Evolutionary conservation across 2,797 vertebrate genomes (phyloP).

Genomic region (Peromyscus nudipes): DNA sequence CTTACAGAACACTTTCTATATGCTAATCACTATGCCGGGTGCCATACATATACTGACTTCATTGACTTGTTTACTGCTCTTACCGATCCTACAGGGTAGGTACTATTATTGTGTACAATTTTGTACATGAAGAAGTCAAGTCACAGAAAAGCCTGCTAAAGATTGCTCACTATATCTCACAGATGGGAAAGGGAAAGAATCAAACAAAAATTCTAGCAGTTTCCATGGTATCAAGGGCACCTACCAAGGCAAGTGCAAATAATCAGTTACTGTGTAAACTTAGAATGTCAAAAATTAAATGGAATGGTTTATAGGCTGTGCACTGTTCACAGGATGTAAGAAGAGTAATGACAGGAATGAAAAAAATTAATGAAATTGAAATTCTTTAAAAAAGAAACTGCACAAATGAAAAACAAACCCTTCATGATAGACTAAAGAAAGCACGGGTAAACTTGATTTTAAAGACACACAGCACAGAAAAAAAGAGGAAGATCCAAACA

Average conservation of each 20-base stretch:
- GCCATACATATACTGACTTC: background rate
- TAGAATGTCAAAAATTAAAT: conserved; percentile 41
- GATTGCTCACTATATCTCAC: conserved; percentile 25
- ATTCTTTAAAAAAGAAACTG: conserved; percentile 14
- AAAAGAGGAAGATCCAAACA: background rate
- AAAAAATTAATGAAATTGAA: conserved; percentile 23
- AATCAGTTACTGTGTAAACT: background rate
- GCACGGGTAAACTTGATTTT: background rate
- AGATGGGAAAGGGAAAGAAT: background rate
- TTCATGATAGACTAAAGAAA: background rate
- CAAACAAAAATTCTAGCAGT: conserved; percentile 18
- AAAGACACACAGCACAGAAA: background rate
- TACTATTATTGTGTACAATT: conserved; percentile 12
- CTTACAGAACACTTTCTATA: background rate
- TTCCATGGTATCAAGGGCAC: background rate
- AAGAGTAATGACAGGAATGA: background rate
- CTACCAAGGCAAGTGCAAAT: background rate
- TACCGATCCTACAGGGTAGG: conserved; percentile 9
- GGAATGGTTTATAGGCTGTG: background rate
- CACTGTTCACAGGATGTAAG: background rate
- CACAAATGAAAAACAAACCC: background rate
- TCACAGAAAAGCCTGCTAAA: conserved; percentile 47
- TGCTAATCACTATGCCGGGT: background rate
- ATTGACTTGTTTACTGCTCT: conserved; percentile 3
- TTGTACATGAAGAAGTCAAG: conserved; percentile 48